Base-by-base conservation (phyloP, 2,888 invertebrate genomes). In the Cephus rjabovi region DNA sequence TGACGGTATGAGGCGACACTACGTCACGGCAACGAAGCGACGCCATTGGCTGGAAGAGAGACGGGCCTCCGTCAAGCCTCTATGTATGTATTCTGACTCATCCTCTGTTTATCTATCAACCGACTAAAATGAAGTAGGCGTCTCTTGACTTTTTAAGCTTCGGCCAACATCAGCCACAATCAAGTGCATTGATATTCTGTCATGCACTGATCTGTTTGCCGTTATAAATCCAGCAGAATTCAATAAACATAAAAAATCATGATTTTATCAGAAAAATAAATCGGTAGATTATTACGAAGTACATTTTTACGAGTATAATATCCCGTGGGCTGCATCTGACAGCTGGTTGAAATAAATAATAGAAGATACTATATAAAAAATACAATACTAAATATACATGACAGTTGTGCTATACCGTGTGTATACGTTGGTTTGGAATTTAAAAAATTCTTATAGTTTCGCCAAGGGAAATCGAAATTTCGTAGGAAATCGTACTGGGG, bases 11-110 rank as follows among this genome's bases (percentile, higher is more conserved):
- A 86, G 84, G 82, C 84, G 84, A 88, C 78, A 71, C 75, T 79
- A 85, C 88, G 87, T 89, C 88, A 88, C 78, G 74, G 75, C 75
- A 77, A 79, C 12, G 75, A 76, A 77, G 81, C 40, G 74, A 76
- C 76, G 75, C 78, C 80, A 89, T 89, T 89, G 89, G 89, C 75
- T 79, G 81, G 81, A 79, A 76, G 75, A 73, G 77, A 80, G 88
- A 83, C 89, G 85, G 82, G 89, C 89, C 89, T 81, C 86, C 86
- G 88, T 86, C 87, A 84, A 86, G 87, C 88, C 87, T 83, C 86
- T 86, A 77, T 81, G 79, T 80, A 80, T 81, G 79, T 80, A 79
- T 81, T 77, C 83, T 83, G 84, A 85, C 83, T 87, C 85, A 82
- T 77, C 77, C 76, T 80, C 73, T 81, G 79, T 81, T 84, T 84